Evolutionary conservation across 2,113 vertebrate genomes (phyloP).

Genomic region (Elanoides forficatus): DNA sequence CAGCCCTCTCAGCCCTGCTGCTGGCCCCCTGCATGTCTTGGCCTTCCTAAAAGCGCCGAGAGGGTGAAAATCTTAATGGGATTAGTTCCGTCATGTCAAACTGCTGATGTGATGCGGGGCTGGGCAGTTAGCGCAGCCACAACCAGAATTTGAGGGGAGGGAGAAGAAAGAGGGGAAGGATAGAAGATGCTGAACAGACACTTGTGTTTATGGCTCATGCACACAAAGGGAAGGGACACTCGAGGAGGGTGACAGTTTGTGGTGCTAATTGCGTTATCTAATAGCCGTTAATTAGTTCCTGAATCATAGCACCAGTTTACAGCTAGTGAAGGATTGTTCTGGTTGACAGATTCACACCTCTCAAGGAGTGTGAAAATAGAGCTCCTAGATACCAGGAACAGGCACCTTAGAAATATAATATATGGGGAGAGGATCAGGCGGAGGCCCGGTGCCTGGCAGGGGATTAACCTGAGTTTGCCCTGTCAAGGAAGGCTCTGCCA

Average conservation of each 20-base stretch:
- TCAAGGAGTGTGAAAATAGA: not conserved
- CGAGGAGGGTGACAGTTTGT: not conserved
- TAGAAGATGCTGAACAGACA: not conserved
- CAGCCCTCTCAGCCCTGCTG: not conserved
- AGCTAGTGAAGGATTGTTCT: not conserved
- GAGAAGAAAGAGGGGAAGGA: not conserved
- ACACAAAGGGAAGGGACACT: not conserved
- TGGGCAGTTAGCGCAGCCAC: not conserved
- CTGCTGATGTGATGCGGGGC: not conserved
- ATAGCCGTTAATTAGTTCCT: slow-evolving; percentile 53
- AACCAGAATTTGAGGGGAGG: not conserved
- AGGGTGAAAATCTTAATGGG: not conserved
- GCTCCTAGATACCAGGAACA: not conserved
- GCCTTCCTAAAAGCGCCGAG: not conserved
- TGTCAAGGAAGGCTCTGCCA: fast-evolving
- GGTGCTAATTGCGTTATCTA: slow-evolving; percentile 43
- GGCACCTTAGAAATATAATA: not conserved
- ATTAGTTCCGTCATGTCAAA: not conserved
- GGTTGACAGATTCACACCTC: slow-evolving; percentile 26
- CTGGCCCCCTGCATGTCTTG: not conserved
- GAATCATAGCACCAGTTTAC: slow-evolving; percentile 4
- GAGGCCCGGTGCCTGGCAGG: not conserved
- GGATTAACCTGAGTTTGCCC: not conserved
- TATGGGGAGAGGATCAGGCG: not conserved
- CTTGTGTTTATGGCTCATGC: not conserved